A percentile compares a stretch with the other conserved stretches of the same genome.
These are phyloP conservation scores for Paramisgurnus dabryanus DNA, from an alignment of 2,113 vertebrate genomes.

Conservation along the genomic window DNA sequence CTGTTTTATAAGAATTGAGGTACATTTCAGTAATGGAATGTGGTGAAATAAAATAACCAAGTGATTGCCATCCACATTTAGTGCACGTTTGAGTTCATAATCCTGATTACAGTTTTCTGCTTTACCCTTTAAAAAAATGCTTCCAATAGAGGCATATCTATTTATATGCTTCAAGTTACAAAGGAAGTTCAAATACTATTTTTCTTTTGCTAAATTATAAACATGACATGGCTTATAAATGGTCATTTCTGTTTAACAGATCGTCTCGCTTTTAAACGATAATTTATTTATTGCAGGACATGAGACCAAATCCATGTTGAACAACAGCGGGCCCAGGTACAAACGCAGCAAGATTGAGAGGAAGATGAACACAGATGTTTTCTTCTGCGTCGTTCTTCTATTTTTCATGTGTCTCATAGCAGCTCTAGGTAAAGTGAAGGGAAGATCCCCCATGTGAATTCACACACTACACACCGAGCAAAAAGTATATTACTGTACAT, in stretches of 20 bases:
- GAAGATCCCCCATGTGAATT: constrained; percentile 5
- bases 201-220: constrained; percentile 16
- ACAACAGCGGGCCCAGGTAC: constrained; percentile 86
- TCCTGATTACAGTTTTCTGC: no score
- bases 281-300: constrained; percentile 77
- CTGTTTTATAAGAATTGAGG: no score
- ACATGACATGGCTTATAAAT: not conserved
- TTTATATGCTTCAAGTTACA: no score
- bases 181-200: not conserved
- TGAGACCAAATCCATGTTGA: constrained; percentile 95
- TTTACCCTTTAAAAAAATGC: no score
- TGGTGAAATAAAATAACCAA: no score
- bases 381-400: constrained; percentile 86
- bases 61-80: no score
- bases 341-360: constrained; percentile 93
- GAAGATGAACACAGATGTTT: constrained; percentile 83
- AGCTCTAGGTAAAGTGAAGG: constrained; percentile 80
- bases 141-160: no score
- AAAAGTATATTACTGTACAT: constrained; percentile 5
- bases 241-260: constrained; percentile 6
- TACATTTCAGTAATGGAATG: no score
- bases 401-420: constrained; percentile 88
- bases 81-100: no score
- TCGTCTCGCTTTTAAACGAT: constrained; percentile 23
- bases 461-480: constrained; percentile 7